Percentiles rank a stretch among this genome's conserved stretches.
phyloP scores from a whole-genome alignment of 2,888 invertebrate species.

The Vannuccia rotundouncinata region DNA sequence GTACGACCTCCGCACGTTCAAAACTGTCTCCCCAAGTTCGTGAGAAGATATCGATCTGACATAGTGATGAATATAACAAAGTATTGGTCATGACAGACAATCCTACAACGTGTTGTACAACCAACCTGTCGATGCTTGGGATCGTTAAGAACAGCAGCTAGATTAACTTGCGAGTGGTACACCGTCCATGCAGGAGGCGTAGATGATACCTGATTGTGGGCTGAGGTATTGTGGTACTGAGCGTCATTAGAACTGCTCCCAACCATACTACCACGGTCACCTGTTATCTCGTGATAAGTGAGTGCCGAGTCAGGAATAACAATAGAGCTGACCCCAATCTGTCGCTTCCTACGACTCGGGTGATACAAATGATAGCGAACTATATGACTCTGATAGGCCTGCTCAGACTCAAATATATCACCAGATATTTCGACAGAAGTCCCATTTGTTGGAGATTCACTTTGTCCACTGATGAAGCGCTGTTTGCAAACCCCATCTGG shows the following conservation, averaged over 20 bases:
- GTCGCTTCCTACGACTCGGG: background rate
- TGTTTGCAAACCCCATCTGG: background rate
- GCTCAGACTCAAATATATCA: background rate
- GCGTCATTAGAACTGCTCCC: background rate
- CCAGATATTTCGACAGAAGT: background rate
- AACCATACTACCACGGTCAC: background rate
- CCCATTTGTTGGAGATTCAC: background rate
- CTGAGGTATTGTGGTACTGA: background rate
- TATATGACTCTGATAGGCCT: background rate
- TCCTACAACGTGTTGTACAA: conserved; percentile 39
- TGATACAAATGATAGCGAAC: background rate
- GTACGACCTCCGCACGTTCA: conserved; percentile 70
- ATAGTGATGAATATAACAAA: background rate
- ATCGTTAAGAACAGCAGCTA: conserved; percentile 90
- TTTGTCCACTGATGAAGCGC: background rate
- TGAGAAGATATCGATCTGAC: conserved; percentile 73
- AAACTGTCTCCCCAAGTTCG: conserved; percentile 96
- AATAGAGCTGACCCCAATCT: background rate
- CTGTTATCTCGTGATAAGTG: conserved; percentile 34
- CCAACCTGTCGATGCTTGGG: conserved; percentile 69
- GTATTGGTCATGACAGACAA: background rate
- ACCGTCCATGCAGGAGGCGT: conserved; percentile 65
- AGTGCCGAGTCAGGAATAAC: conserved; percentile 30
- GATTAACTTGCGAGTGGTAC: conserved; percentile 82
- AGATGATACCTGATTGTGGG: background rate